A percentile compares a stretch with the other conserved stretches of the same genome.
phyloP scores from a whole-genome alignment of 1,140 invertebrate genomes.

The Heliothis subflexa region DNA sequence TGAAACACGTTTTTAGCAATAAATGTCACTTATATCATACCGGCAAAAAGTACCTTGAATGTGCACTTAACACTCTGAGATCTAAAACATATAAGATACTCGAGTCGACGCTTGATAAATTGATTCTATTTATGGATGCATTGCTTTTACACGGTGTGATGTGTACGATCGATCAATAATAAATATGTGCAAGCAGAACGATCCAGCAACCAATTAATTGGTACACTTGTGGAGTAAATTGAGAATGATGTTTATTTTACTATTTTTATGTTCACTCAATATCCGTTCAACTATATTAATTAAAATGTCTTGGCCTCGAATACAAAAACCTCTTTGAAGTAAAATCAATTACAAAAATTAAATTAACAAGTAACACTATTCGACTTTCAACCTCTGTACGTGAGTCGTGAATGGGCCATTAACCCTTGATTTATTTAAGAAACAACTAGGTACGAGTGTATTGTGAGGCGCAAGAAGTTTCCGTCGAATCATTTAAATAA shows the following conservation, averaged over 20 bases:
- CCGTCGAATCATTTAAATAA: conserved; percentile 86
- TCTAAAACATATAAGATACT: conserved; percentile 33
- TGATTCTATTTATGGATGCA: conserved; percentile 39
- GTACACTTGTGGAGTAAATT: conserved; percentile 32
- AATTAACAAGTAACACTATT: conserved; percentile 52
- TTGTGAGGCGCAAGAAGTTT: conserved; percentile 73
- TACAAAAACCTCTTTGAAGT: conserved; percentile 28
- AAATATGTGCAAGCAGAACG: conserved; percentile 45
- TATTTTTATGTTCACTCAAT: conserved; percentile 40
- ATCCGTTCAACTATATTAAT: conserved; percentile 20
- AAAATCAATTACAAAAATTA: conserved; percentile 53
- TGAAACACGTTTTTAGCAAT: neutral
- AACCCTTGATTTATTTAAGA: conserved; percentile 62
- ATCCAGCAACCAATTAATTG: conserved; percentile 35
- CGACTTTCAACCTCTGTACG: conserved; percentile 51
- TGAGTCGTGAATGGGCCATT: conserved; percentile 56
- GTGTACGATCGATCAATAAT: conserved; percentile 40
- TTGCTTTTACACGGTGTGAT: conserved; percentile 32
- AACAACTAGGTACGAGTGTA: conserved; percentile 54
- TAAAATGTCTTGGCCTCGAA: conserved; percentile 1
- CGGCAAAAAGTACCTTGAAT: conserved; percentile 9
- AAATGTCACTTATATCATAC: conserved; percentile 9
- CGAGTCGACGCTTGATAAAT: conserved; percentile 41
- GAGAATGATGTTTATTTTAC: conserved; percentile 39
- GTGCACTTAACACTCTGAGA: conserved; percentile 28